Percentiles rank a stretch among this genome's conserved stretches.
Evolutionary conservation across 2,888 invertebrate species (phyloP).

Genomic region (Branchellion lobata): DNA sequence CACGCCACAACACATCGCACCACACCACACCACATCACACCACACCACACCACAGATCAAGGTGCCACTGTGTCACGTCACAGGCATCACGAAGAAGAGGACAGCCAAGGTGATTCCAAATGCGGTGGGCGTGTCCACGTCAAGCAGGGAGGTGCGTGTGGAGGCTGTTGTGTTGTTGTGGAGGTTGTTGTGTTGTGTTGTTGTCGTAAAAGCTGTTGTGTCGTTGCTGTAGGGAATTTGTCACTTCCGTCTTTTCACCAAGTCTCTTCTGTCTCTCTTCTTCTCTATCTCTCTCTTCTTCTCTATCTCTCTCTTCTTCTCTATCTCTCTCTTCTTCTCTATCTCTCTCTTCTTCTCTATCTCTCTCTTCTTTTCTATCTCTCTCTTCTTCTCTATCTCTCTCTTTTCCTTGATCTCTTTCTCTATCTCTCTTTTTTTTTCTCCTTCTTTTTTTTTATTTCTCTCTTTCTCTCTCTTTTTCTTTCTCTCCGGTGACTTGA

Average conservation of each 20-base stretch:
- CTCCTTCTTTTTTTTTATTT: background rate
- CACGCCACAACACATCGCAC: too few relatives aligned
- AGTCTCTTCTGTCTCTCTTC: too few relatives aligned
- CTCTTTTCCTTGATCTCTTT: too few relatives aligned
- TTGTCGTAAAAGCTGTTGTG: background rate
- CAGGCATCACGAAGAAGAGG: slow-evolving; percentile 85
- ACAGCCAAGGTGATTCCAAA: slow-evolving; percentile 91
- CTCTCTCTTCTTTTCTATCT: too few relatives aligned
- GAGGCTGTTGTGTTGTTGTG: background rate
- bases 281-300: too few relatives aligned
- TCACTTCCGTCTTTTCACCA: background rate
- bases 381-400: too few relatives aligned
- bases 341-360: too few relatives aligned
- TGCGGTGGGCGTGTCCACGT: slow-evolving; percentile 84
- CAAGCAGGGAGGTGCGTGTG: slow-evolving; percentile 68
- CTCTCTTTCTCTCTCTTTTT: background rate
- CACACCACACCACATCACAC: too few relatives aligned
- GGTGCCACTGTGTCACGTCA: slow-evolving; percentile 81
- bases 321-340: too few relatives aligned
- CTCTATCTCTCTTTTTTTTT: background rate
- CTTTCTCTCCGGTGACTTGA: too few relatives aligned
- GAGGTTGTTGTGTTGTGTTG: background rate
- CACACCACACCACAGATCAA: too few relatives aligned
- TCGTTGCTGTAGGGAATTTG: background rate
- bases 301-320: too few relatives aligned